Evolutionary conservation across 1,140 invertebrate genomes (phyloP).

Genomic region (Sitodiplosis mosellana): DNA sequence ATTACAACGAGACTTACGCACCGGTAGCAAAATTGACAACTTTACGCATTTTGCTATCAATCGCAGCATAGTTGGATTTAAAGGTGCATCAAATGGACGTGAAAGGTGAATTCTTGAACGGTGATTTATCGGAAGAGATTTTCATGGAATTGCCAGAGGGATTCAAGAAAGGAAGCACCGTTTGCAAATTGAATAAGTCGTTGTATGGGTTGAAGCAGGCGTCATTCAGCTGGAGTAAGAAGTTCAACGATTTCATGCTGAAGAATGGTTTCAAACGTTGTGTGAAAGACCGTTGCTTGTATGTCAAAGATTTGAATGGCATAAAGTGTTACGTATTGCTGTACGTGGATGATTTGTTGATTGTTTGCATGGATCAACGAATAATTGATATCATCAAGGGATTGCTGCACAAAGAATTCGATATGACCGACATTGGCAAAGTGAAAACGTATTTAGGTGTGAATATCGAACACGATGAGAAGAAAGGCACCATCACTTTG

Average conservation of each 20-base stretch:
- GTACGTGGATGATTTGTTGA: conserved; percentile 10
- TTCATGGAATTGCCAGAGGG: conserved; percentile 25
- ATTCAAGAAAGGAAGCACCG: conserved; percentile 7
- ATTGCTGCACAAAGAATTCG: conserved; percentile 1
- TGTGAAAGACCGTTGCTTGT: conserved; percentile 8
- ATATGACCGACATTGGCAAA: too few species aligned
- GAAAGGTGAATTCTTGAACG: conserved; percentile 25
- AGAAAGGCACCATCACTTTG: conserved; percentile 10
- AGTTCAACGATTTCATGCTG: conserved; percentile 11
- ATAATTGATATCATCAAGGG: neutral
- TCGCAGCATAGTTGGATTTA: conserved; percentile 18
- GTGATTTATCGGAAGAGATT: conserved; percentile 23
- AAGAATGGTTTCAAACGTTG: conserved; percentile 14
- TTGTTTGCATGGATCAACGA: conserved; percentile 4
- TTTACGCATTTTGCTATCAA: conserved; percentile 19
- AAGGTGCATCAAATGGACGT: conserved; percentile 17
- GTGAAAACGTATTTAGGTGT: conserved; percentile 18
- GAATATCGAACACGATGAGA: conserved; percentile 15
- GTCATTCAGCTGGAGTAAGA: conserved; percentile 16
- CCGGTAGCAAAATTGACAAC: conserved; percentile 15
- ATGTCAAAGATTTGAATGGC: conserved; percentile 7
- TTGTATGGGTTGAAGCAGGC: conserved; percentile 26
- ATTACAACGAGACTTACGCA: conserved; percentile 20
- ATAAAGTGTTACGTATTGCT: conserved; percentile 7
- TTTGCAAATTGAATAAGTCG: conserved; percentile 21